These are phyloP conservation scores for Solen grandis DNA, from an alignment of 1,140 invertebrate species.

Conservation along the genomic window DNA sequence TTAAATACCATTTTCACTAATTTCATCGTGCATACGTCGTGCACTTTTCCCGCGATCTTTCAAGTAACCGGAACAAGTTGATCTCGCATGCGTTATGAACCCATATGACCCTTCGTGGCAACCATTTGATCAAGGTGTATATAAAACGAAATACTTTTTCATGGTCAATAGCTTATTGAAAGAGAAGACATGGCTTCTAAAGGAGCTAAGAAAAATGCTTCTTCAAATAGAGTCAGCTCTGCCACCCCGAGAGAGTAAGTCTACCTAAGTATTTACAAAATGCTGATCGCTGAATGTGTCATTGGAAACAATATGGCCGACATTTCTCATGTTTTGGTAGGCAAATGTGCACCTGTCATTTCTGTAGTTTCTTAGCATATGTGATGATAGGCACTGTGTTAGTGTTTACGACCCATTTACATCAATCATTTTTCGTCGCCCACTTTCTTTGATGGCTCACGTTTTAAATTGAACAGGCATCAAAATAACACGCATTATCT, in stretches of 20 bases:
- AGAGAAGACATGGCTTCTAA: constrained; percentile 70
- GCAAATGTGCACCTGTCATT: too few species aligned
- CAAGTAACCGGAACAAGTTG: constrained; percentile 27
- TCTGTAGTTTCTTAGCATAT: too few species aligned
- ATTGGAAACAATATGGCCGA: constrained; percentile 78
- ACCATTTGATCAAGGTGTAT: constrained; percentile 37
- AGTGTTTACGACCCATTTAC: too few species aligned
- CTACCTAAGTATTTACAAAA: neutral
- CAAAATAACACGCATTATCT: too few species aligned
- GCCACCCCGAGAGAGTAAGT: constrained; percentile 78
- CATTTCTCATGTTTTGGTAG: too few species aligned
- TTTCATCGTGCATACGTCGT: too few species aligned
- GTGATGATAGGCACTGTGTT: too few species aligned
- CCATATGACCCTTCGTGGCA: constrained; percentile 58
- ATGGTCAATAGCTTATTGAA: constrained; percentile 15
- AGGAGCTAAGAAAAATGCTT: constrained; percentile 70
- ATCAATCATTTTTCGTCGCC: too few species aligned
- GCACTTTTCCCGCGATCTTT: constrained; percentile 56
- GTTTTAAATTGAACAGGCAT: too few species aligned
- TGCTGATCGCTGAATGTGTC: constrained; percentile 58
- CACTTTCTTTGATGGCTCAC: too few species aligned
- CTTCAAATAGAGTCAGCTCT: constrained; percentile 68
- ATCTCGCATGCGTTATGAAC: constrained; percentile 59
- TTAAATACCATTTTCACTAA: too few species aligned
- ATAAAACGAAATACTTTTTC: neutral